Percentiles rank a stretch among this genome's conserved stretches.
Conservation (phyloP, 2,797 vertebrate species). For the Merluccius polli region DNA sequence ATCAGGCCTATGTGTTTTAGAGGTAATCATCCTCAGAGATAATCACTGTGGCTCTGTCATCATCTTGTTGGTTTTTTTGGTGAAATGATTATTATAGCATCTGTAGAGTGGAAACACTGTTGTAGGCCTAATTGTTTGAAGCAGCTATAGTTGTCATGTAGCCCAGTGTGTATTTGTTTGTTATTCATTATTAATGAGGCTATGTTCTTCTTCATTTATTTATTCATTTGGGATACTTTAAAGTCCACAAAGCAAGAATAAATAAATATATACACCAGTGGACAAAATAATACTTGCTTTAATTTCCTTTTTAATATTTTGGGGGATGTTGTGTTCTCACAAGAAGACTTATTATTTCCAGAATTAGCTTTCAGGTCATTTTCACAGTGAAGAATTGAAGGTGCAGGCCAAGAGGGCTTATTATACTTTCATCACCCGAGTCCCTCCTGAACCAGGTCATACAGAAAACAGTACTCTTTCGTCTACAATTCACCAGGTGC, state of each 20-base stretch:
- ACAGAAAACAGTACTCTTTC: not conserved
- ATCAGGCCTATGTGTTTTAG: not conserved
- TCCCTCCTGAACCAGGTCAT: not conserved
- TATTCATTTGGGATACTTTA: not conserved
- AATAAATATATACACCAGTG: too few relatives aligned
- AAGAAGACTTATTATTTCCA: too few relatives aligned
- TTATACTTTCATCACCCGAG: not conserved
- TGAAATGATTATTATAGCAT: not conserved
- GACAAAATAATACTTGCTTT: not conserved
- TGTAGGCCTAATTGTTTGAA: not conserved
- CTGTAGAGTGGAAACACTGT: not conserved
- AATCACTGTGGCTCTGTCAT: not conserved
- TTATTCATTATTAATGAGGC: not conserved
- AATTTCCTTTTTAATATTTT: not conserved
- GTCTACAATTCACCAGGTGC: not conserved
- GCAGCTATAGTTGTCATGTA: not conserved
- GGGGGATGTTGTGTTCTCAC: too few relatives aligned
- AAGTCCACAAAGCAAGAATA: not conserved
- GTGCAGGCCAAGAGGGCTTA: not conserved
- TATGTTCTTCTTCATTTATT: not conserved
- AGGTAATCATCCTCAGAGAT: not conserved
- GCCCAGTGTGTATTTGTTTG: not conserved
- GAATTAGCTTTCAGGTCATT: not conserved
- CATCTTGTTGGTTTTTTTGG: not conserved
- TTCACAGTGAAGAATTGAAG: not conserved